Base-by-base conservation (phyloP, 2,113 vertebrate genomes). In the Caracal caracal region DNA sequence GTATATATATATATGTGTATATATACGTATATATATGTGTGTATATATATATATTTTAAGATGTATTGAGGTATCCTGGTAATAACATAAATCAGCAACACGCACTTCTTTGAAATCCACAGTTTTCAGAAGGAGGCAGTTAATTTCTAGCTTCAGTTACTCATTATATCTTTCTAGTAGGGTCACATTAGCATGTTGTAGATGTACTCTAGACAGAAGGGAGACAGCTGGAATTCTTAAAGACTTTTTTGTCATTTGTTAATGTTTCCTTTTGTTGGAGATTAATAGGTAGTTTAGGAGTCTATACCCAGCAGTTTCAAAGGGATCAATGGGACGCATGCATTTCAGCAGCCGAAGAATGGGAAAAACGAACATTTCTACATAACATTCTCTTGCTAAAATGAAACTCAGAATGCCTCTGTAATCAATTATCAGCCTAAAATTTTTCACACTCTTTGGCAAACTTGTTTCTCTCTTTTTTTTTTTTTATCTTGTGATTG, bases 131-230 rank as follows among this genome's bases (percentile, higher is more conserved):
- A 84, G 88, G 80, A 71, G 24, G 35, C 11, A 43, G 53, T 90
- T 97, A 87, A 95, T 93, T 96, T 95, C 59, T 47, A 53, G 79
- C 79, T 87, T 91, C 49, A 61, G 30, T 71, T 96, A 63, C 89
- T 90, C 71, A 71, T 89, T 66, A 33, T 73, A 8, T 73, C 93
- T 95, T 96, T 97, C 97, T 71, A 96, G 79, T 95, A 93, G 68
- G 87, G 68, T 94, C 70, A 93, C 15, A 61, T 95, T 82, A 86
- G 26, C n/a, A 51, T 63, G 47, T 65, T 94, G 51, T 86, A 71
- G 49, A 95, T 89, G 5, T 49, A 53, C 28, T 90, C 7, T 68
- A 71, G 28, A 53, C 10, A 24, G 73, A 92, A 86, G 91, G 43
- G 47, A 96, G 81, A 89, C n/a, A 96, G 59, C 49, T 93, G 75